Evolutionary conservation across 2,113 vertebrate species (phyloP), one percentile per base, ranked within the genome.

Genomic region (Cyphomyrus plagiostoma): DNA sequence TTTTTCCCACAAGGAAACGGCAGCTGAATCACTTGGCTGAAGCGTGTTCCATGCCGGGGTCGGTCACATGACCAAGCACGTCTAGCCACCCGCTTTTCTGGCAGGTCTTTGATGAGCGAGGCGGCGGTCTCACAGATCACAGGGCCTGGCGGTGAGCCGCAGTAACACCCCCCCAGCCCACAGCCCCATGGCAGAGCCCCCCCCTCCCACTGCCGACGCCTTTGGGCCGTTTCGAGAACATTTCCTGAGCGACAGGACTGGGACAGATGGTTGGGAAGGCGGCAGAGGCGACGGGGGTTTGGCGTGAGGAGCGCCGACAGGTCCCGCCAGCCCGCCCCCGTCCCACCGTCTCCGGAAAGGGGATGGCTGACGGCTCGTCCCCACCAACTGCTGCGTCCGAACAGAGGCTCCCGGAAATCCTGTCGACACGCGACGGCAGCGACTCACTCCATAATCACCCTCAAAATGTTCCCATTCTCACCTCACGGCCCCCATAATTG

Each of bases 161-260:
- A 19, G 2, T 35, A 82, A 4, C 90, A 92, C 26, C 92, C 90
- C 91, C 92, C 8, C 5, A 45, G 42, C 53, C 58, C 58, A 15
- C 9, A 26, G 84, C n/a, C n/a, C 82, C 45, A 23, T 30, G 0
- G 13, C 49, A 50, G 19, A 80, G 89, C 89, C 52, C 89, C 52
- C 52, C 90, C 92, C 93, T 93, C 94, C 93, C 92, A 30, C 92
- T 94, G 93, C 92, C 91, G 92, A 94, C 93, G 94, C 94, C 93
- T 93, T 94, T 45, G 94, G 93, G 93, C 94, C 93, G 91, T 94
- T 94, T 94, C 93, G 92, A 94, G 88, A 93, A 93, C 91, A 91
- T 92, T 89, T 91, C 92, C 90, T 93, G 93, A 91, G 91, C 89
- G 70, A 90, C 84, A 91, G 92, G 93, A 91, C 89, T 90, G 89